Conservation (phyloP, 37 sponge, comb jelly and placozoan species). For the Mnemiopsis leidyi region DNA sequence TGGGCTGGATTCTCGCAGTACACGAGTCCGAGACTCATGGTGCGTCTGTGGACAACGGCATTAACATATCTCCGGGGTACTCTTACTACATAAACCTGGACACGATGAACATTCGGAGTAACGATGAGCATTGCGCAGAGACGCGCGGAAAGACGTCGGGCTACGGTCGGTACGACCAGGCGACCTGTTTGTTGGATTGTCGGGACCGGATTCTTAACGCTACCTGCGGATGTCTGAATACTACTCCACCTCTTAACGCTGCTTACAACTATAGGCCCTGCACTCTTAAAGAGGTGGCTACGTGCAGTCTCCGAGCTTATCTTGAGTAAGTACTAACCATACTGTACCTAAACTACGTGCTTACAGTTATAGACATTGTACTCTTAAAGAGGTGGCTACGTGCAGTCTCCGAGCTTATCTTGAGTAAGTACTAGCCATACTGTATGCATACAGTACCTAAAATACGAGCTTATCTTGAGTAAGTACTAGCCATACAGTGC, state of each 20-base stretch:
- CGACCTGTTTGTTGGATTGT: slow-evolving; percentile 18
- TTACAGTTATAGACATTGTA: not conserved
- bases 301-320: not conserved
- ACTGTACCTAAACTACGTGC: not conserved
- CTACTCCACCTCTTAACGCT: not conserved
- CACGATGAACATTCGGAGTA: not conserved
- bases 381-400: not conserved
- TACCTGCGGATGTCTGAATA: not conserved
- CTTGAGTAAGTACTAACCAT: not conserved
- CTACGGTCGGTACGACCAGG: not conserved
- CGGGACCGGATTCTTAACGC: not conserved
- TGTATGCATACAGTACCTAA: too few relatives aligned
- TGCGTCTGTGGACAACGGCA: not conserved
- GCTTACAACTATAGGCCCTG: not conserved
- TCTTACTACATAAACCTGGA: slow-evolving; percentile 10
- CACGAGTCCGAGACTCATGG: not conserved
- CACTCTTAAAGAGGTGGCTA: not conserved
- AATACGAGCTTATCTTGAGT: too few relatives aligned
- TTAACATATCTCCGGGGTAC: not conserved
- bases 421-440: too few relatives aligned
- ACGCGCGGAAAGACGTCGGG: not conserved
- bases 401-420: not conserved
- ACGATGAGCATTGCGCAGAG: not conserved
- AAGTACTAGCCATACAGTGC: too few relatives aligned
- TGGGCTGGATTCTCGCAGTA: not conserved